A percentile compares a stretch with the other conserved stretches of the same genome.
These are phyloP conservation scores for Rhineura floridana DNA, from an alignment of 2,113 vertebrate species.

Conservation along the genomic window DNA sequence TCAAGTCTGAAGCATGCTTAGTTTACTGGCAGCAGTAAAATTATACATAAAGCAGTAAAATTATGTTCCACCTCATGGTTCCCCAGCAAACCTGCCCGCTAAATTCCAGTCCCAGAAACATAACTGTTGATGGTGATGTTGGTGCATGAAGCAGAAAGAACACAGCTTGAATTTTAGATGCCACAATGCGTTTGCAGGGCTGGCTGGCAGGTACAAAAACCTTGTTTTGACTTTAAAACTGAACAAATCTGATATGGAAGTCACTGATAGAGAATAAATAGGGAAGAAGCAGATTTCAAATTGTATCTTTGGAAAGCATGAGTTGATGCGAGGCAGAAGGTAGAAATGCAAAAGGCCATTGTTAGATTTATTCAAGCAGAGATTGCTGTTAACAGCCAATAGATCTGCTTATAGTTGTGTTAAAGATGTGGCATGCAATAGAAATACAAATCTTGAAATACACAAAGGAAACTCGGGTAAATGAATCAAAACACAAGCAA, in stretches of 20 bases:
- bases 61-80: constrained; percentile 12
- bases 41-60: accelerated
- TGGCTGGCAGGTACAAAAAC: constrained; percentile 44
- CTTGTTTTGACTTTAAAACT: constrained; percentile 68
- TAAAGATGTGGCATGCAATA: constrained; percentile 59
- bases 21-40: constrained; percentile 34
- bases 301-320: constrained; percentile 62
- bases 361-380: constrained; percentile 69
- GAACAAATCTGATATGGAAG: constrained; percentile 66
- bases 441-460: constrained; percentile 68
- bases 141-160: not conserved
- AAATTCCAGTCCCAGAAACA: constrained; percentile 27
- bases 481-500: constrained; percentile 53
- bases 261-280: constrained; percentile 67
- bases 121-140: constrained; percentile 27
- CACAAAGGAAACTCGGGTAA: constrained; percentile 51
- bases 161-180: constrained; percentile 59
- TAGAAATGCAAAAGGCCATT: constrained; percentile 61
- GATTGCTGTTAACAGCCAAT: constrained; percentile 56
- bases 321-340: constrained; percentile 64
- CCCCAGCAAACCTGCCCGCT: constrained; percentile 23
- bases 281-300: constrained; percentile 66
- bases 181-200: constrained; percentile 60
- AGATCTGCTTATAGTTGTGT: not conserved
- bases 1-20: not conserved